Base-by-base conservation (phyloP, 2,888 invertebrate species). In the Phyto melanocephala region DNA sequence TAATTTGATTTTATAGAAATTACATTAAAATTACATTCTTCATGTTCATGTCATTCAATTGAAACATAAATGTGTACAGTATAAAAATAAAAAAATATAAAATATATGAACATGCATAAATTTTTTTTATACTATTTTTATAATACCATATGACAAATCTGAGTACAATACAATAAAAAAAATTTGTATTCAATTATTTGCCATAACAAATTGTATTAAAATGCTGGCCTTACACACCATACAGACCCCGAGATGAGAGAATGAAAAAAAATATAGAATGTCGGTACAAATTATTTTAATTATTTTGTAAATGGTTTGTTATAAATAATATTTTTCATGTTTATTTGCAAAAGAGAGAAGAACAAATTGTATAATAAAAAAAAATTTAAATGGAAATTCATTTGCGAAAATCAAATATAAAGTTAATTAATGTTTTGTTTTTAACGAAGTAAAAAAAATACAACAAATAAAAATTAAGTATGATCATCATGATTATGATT, bases 371-470 rank as follows among this genome's bases (percentile, higher is more conserved):
- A 33, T 45, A 60, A 60, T 1, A 20, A n/a, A 50, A 20, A 37
- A 28, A 63, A 54, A 20, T 56, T 24, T n/a, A 54, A 74, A 62
- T 72, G 54, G 15, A 54, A 74, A 74, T 45, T 63, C 17, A 40
- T 47, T 75, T 67, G 47, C n/a, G 24, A 15, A 37, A 47, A 67
- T 67, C 63, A 74, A 54, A 42, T 74, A 54, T 54, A 47, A 65
- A 47, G 37, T 75, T 75, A 67, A 75, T 75, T 47, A 67, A 20
- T 67, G 35, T 58, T 76, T 76, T 76, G 37, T 75, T 45, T 65
- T 7, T 11, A n/a, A n/a, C n/a, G n/a, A n/a, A n/a, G n/a, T n/a
- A n/a, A n/a, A n/a, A n/a, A n/a, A n/a, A n/a, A 20, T 4, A 58
- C 10, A 17, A 70, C 42, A 54, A 13, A 54, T 24, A 28, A 28